phyloP scores from a whole-genome alignment of 2,797 vertebrate genomes.

The Gymnothorax javanicus region DNA sequence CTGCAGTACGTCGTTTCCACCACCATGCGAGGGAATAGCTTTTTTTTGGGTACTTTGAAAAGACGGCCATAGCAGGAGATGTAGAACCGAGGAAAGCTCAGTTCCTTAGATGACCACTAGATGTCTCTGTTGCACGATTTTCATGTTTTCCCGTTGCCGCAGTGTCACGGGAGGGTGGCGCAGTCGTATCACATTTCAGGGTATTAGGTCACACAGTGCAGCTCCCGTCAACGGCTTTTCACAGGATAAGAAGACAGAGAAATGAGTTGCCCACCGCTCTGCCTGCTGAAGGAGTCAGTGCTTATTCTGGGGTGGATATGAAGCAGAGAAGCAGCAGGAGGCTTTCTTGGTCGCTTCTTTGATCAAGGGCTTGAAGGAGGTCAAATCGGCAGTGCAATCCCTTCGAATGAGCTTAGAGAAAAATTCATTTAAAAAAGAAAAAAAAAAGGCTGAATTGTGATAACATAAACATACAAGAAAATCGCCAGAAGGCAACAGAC shows the following conservation, averaged over 20 bases:
- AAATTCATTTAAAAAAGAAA: constrained; percentile 46
- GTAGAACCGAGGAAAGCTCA: constrained; percentile 22
- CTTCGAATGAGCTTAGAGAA: constrained; percentile 47
- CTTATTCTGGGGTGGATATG: constrained; percentile 10
- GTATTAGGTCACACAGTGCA: constrained; percentile 25
- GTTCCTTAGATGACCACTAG: constrained; percentile 51
- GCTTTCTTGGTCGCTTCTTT: constrained; percentile 38
- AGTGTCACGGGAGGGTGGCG: neutral
- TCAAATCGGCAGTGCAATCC: constrained; percentile 56
- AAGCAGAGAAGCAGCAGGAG: neutral
- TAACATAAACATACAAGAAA: constrained; percentile 39
- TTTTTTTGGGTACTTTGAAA: neutral
- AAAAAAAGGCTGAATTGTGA: constrained; percentile 39
- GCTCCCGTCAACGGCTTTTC: constrained; percentile 35
- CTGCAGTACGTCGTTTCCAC: neutral
- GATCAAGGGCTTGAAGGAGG: constrained; percentile 55
- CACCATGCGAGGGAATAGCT: neutral
- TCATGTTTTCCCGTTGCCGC: constrained; percentile 26
- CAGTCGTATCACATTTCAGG: too few species aligned
- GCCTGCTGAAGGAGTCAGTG: constrained; percentile 38
- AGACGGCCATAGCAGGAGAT: neutral
- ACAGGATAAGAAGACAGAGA: constrained; percentile 39
- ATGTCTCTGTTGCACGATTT: constrained; percentile 51
- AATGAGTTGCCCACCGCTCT: neutral
- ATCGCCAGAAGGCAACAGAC: constrained; percentile 66